phyloP scores from a whole-genome alignment of 2,888 invertebrate genomes.

The Dasysyrphus tricinctus region DNA sequence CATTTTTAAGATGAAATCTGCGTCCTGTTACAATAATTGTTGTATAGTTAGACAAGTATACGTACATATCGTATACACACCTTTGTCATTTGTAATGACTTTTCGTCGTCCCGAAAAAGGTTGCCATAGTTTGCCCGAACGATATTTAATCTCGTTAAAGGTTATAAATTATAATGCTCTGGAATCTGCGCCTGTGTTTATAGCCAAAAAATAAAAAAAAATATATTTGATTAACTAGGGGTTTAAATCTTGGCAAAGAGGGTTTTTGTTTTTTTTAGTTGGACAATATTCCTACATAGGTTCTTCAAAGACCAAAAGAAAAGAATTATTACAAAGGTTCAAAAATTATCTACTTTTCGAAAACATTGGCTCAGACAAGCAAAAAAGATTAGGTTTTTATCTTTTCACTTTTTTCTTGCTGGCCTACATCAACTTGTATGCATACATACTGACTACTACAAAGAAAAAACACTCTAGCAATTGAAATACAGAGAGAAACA shows the following conservation, averaged over 20 bases:
- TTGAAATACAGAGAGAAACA: too few relatives aligned
- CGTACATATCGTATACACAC: background rate
- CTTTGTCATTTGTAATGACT: constrained; percentile 36
- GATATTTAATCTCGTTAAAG: constrained; percentile 52
- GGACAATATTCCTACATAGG: background rate
- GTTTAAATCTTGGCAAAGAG: background rate
- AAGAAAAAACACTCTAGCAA: too few relatives aligned
- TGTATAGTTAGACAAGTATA: background rate
- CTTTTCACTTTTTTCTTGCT: too few relatives aligned
- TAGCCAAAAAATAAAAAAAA: background rate
- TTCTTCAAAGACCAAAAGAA: background rate
- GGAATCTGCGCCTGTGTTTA: background rate
- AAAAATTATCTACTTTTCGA: too few relatives aligned
- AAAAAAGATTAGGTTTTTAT: too few relatives aligned
- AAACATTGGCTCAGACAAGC: background rate
- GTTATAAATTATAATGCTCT: constrained; percentile 31
- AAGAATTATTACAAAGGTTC: background rate
- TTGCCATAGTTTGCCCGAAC: background rate
- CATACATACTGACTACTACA: too few relatives aligned
- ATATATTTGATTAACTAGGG: background rate
- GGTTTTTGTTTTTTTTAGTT: background rate
- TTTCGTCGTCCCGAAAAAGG: constrained; percentile 25
- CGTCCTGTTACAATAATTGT: constrained; percentile 22
- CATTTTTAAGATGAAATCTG: constrained; percentile 27
- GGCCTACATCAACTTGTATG: too few relatives aligned